Evolutionary conservation across 2,888 invertebrate species (phyloP).

Genomic region (Drosophila ezoana): DNA sequence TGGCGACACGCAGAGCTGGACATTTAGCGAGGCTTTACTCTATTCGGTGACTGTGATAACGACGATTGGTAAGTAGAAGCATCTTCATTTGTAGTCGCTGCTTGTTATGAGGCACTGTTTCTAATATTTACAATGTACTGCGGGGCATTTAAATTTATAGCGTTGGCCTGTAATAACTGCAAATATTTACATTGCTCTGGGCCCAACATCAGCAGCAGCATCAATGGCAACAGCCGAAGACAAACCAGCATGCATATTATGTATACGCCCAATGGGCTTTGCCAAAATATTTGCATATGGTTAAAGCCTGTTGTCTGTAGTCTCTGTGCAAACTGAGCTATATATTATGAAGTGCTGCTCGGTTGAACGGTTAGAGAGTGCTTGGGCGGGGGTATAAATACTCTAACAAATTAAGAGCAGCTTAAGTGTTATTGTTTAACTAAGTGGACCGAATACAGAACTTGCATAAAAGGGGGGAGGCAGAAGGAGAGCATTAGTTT

Average conservation of each 20-base stretch:
- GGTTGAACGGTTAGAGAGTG: conserved; percentile 1
- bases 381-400: conserved; percentile 1
- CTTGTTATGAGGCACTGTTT: conserved; percentile 32
- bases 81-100: conserved; percentile 28
- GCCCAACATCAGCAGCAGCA: conserved; percentile 3
- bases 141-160: conserved; percentile 37
- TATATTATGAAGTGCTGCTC: conserved; percentile 12
- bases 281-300: conserved; percentile 69
- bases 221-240: conserved; percentile 17
- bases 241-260: conserved; percentile 38
- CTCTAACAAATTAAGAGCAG: conserved; percentile 23
- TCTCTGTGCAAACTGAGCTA: conserved; percentile 7
- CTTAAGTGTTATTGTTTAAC: conserved; percentile 27
- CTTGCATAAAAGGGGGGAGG: not conserved
- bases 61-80: conserved; percentile 90
- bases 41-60: conserved; percentile 95
- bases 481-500: conserved; percentile 10
- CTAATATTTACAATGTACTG: conserved; percentile 15
- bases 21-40: conserved; percentile 92
- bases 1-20: conserved; percentile 87
- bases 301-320: conserved; percentile 30
- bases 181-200: conserved; percentile 67
- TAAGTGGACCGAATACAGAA: conserved; percentile 11
- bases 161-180: conserved; percentile 45
- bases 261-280: conserved; percentile 62